Percentiles rank a stretch among this genome's conserved stretches.
phyloP scores from a whole-genome alignment of 2,797 vertebrate genomes.

The Taeniopygia guttata region DNA sequence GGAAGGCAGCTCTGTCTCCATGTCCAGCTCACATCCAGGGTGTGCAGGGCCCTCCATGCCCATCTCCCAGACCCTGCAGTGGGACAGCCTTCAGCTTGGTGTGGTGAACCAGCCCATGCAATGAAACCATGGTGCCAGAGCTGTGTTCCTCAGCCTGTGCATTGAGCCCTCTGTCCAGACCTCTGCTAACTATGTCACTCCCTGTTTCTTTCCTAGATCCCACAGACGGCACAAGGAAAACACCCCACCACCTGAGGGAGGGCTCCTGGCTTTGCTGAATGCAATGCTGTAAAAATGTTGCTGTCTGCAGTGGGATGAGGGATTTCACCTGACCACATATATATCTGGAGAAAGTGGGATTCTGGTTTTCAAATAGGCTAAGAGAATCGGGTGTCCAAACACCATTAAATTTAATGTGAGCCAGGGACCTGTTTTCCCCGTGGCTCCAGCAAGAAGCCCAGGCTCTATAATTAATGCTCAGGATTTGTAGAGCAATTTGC shows the following conservation, averaged over 20 bases:
- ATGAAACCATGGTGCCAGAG: background rate
- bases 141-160: background rate
- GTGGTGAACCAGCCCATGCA: fast-evolving
- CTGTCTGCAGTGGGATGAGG: background rate
- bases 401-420: constrained; percentile 55
- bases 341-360: constrained; percentile 5
- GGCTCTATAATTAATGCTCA: constrained; percentile 48
- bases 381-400: constrained; percentile 57
- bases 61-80: fast-evolving
- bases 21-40: fast-evolving
- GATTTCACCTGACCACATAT: background rate
- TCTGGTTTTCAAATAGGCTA: constrained; percentile 51
- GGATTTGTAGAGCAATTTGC: constrained; percentile 27
- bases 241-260: background rate
- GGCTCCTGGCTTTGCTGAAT: background rate
- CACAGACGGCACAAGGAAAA: fast-evolving
- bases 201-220: background rate
- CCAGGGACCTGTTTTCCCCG: background rate
- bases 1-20: background rate
- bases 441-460: background rate
- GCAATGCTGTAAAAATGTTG: background rate
- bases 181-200: fast-evolving
- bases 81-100: background rate
- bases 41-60: too few species aligned
- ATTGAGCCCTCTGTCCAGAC: background rate